Base-by-base conservation (phyloP, 2,888 invertebrate genomes). In the Xylocampa areola region DNA sequence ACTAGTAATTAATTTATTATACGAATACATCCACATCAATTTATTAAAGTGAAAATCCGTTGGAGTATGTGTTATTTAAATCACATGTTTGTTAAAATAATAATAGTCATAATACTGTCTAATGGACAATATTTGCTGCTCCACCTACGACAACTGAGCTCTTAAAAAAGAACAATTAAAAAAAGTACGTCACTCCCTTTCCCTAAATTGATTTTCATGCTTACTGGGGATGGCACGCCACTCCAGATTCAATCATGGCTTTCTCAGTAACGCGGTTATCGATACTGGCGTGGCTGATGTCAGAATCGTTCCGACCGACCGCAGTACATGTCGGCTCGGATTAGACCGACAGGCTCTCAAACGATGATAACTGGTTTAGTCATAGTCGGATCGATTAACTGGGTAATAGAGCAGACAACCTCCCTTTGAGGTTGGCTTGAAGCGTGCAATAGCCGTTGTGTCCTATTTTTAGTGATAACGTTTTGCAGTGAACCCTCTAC, bases 221-320 rank as follows among this genome's bases (percentile, higher is more conserved):
- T 19, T 6, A 16, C 14, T 17, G 4, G 27, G 13, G 13, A 16
- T 32, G 33, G 39, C 32, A 53, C 21, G 17, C 27, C 57, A 30
- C 61, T 60, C n/a, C 30, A 39, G 40, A 41, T 40, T 68, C 69
- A 39, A 48, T 64, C 52, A 68, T 61, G 8, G 43, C 29, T 33
- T 7, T 40, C 39, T 13, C 13, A 29, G 17, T 23, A 27, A 44
- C 41, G 35, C 21, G 25, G 41, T 36, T 41, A 47, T 51, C 68
- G 61, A 67, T 60, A 45, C n/a, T n/a, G n/a, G n/a, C n/a, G n/a
- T n/a, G n/a, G n/a, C n/a, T 40, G 60, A 60, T 41, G 45, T 45
- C 32, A 29, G 27, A 35, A 4, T 33, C 19, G 37, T 27, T 33
- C 25, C 29, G 29, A 14, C 6, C 29, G 13, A 16, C 7, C 3